Evolutionary conservation across 2,797 vertebrate species (phyloP).

Genomic region (Rhincodon typus): DNA sequence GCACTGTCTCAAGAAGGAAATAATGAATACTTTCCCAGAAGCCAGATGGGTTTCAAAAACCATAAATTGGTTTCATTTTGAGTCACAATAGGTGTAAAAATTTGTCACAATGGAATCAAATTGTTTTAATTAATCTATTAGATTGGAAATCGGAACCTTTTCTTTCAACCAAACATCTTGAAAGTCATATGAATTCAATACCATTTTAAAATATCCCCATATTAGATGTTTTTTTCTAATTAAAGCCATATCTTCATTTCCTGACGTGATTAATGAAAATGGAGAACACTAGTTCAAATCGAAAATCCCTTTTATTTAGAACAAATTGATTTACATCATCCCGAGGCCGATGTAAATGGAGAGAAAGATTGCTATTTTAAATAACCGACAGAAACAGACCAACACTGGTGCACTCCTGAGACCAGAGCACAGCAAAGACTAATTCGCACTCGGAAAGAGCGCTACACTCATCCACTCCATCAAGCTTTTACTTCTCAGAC

Average conservation of each 20-base stretch:
- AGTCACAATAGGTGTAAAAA: constrained; percentile 5
- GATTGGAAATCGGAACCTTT: background rate
- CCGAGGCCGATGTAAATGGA: background rate
- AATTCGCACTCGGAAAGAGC: background rate
- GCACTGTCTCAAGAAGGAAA: background rate
- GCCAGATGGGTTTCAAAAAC: background rate
- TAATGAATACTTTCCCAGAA: constrained; percentile 27
- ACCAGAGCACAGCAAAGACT: background rate
- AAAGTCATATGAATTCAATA: background rate
- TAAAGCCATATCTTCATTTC: background rate
- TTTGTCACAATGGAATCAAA: constrained; percentile 24
- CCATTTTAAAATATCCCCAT: background rate
- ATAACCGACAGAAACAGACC: background rate
- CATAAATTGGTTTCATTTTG: background rate
- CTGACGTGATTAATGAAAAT: background rate
- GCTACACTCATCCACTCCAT: background rate
- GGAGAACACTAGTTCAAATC: background rate
- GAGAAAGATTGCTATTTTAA: background rate
- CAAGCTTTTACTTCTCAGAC: background rate
- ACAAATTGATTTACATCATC: constrained; percentile 5
- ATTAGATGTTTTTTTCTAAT: background rate
- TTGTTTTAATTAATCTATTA: constrained; percentile 29
- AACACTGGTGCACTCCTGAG: background rate
- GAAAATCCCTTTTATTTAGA: background rate
- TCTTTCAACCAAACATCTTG: background rate